phyloP scores from a whole-genome alignment of 2,797 vertebrate species.

The Cuniculus paca region DNA sequence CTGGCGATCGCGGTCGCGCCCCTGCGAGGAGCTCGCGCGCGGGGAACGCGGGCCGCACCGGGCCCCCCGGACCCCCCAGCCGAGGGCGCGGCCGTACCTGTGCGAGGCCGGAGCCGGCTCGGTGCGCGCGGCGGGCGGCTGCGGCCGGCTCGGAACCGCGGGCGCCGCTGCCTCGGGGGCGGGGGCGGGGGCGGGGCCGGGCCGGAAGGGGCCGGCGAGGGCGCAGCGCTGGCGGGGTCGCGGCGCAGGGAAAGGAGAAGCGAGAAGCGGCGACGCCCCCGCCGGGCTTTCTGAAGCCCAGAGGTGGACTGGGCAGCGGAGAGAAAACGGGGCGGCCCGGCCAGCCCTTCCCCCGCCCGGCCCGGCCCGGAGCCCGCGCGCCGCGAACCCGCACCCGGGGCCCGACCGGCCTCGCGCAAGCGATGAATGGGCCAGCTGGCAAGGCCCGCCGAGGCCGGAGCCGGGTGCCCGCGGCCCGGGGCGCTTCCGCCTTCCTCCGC shows the following conservation, averaged over 20 bases:
- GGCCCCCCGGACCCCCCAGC: no score
- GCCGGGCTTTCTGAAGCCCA: background rate
- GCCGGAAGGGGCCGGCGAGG: no score
- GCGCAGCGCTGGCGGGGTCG: no score
- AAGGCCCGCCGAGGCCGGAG: no score
- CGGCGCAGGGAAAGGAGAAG: background rate
- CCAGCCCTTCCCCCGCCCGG: no score
- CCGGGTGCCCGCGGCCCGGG: no score
- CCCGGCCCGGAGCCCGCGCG: no score
- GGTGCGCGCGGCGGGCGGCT: background rate
- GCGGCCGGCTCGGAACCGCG: background rate
- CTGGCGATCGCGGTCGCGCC: background rate
- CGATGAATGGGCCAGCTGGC: no score
- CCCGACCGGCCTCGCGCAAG: no score
- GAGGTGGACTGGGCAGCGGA: background rate
- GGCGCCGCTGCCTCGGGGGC: background rate
- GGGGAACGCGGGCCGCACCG: background rate
- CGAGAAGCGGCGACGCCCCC: accelerated
- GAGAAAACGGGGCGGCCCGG: background rate
- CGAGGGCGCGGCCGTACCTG: background rate
- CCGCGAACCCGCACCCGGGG: no score
- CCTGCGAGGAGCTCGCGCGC: background rate
- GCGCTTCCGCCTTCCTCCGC: no score
- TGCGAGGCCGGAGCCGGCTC: background rate
- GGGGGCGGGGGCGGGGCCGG: no score